Evolutionary conservation across 2,797 vertebrate genomes (phyloP).

Genomic region (Enteromius radiatus): DNA sequence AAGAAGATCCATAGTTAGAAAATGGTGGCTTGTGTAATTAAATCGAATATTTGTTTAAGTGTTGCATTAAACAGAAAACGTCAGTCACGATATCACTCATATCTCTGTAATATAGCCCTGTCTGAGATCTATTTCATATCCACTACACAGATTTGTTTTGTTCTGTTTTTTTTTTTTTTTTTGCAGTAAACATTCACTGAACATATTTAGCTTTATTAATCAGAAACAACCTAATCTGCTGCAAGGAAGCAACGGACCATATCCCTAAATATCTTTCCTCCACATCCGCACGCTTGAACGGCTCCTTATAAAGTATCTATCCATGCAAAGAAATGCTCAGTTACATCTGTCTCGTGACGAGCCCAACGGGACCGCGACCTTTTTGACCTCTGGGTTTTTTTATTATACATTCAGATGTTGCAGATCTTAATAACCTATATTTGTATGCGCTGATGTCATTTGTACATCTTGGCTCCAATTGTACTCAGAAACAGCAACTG

Average conservation of each 20-base stretch:
- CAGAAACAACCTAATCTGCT: neutral
- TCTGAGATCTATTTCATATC: neutral
- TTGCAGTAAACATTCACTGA: neutral
- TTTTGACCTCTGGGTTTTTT: neutral
- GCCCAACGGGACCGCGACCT: neutral
- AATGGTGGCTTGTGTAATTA: neutral
- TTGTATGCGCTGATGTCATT: conserved; percentile 6
- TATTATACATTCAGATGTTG: neutral
- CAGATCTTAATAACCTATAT: neutral
- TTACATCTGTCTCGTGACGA: neutral
- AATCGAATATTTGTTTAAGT: neutral
- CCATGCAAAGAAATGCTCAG: conserved; percentile 24
- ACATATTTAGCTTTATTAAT: conserved; percentile 13
- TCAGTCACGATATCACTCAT: neutral
- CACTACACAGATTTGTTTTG: neutral
- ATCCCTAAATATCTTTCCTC: neutral
- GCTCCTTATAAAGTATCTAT: conserved; percentile 4
- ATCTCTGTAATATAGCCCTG: neutral
- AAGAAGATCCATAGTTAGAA: neutral
- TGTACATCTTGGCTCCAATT: neutral
- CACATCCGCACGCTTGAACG: conserved; percentile 11
- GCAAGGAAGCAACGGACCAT: neutral
- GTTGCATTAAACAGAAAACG: neutral
- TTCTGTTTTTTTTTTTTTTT: too few relatives aligned
- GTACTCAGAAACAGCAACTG: neutral